Evolutionary conservation across 2,888 invertebrate species (phyloP), one percentile per base, ranked within the genome.

Genomic region (Stomorhina lunata): DNA sequence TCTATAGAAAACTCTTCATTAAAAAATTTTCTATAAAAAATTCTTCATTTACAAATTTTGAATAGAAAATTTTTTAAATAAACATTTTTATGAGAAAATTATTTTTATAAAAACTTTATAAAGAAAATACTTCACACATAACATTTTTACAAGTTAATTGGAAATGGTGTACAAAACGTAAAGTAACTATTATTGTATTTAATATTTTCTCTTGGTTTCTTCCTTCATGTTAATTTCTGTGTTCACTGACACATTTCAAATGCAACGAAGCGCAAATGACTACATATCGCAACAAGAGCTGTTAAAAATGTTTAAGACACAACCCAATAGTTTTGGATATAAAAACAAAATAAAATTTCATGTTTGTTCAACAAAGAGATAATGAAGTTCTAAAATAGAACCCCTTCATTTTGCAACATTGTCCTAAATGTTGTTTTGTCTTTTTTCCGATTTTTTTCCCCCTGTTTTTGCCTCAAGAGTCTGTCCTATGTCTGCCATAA

Each of bases 241-340:
- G 69, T 66, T 81, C 73, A 75, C 84, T 84, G 84, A 81, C 83
- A 84, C 81, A 79, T 84, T 84, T 84, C 72, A 76, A 83, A 83
- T 73, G 72, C 80, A 83, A 34, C 83, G 72, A 77, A 83, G 83
- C 83, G 69, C 69, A 65, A 72, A 80, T 77, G 55, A 66, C 50
- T 75, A n/a, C 57, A 69, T 43, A 25, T 32, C 63, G 48, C 34
- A 50, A 80, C 50, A 66, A 72, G 57, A 59, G 29, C 22, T 17
- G 12, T 22, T 59, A 53, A 48, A 48, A 25, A 66, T 22, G 25
- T 15, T 10, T 10, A 37, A 75, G 43, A 65, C 43, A 43, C 55
- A 65, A 65, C 10, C 32, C 63, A 61, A 15, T 40, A 75, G 68
- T 59, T n/a, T 22, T 65, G 10, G 25, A 63, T 37, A 59, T 22